Evolutionary conservation across 2,113 vertebrate genomes (phyloP).

Genomic region (Zootoca vivipara): DNA sequence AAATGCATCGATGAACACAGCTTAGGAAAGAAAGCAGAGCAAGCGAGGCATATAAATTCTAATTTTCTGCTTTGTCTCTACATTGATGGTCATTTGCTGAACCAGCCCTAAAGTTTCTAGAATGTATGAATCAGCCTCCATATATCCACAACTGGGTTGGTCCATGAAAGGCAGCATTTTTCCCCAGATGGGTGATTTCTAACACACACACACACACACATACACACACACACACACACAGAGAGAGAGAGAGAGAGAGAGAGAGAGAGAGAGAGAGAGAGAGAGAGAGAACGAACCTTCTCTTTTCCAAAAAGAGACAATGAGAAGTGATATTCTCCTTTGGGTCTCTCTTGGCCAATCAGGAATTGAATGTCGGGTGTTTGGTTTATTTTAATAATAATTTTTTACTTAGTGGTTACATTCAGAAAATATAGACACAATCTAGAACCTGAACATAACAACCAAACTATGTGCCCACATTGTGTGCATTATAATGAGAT

Average conservation of each 20-base stretch:
- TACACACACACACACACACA: too few species aligned
- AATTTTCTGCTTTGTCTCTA: not conserved
- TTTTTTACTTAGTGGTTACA: too few species aligned
- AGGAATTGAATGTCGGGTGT: not conserved
- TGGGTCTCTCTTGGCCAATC: not conserved
- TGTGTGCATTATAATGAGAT: too few species aligned
- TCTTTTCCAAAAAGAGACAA: not conserved
- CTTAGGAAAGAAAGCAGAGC: not conserved
- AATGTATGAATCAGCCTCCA: not conserved
- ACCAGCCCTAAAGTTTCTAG: not conserved
- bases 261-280: too few species aligned
- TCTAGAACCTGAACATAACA: too few species aligned
- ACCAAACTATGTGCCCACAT: too few species aligned
- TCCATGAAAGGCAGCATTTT: not conserved
- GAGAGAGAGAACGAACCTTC: not conserved
- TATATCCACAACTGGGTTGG: not conserved
- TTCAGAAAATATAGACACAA: too few species aligned
- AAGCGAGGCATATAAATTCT: not conserved
- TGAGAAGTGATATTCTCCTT: not conserved
- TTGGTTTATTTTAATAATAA: too few species aligned
- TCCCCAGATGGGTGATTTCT: not conserved
- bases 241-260: too few species aligned
- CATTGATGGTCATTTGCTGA: not conserved
- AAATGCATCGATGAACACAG: not conserved
- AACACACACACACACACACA: not conserved